Percentiles rank a stretch among this genome's conserved stretches.
Evolutionary conservation across 2,113 vertebrate genomes (phyloP).

Genomic region (Psittacus erithacus): DNA sequence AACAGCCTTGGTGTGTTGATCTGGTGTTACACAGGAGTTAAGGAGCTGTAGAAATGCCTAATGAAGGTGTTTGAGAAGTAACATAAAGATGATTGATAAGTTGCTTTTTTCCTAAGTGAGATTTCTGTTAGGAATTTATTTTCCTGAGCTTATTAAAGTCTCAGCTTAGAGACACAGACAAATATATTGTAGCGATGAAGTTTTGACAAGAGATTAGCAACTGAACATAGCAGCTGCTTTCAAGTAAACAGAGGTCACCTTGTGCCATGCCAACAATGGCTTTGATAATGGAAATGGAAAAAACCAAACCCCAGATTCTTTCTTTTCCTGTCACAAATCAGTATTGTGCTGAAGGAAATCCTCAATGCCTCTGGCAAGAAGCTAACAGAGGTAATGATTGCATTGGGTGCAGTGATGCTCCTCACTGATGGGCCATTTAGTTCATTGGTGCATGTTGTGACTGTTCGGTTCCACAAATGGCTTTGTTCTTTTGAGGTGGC

Average conservation of each 20-base stretch:
- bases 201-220: not conserved
- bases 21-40: not conserved
- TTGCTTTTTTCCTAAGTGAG: not conserved
- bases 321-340: not conserved
- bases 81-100: not conserved
- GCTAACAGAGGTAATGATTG: not conserved
- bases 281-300: not conserved
- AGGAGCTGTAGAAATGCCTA: not conserved
- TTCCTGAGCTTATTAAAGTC: not conserved
- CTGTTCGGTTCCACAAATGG: fast-evolving
- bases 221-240: not conserved
- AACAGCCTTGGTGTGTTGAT: not conserved
- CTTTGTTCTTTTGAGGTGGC: not conserved
- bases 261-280: not conserved
- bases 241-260: not conserved
- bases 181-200: not conserved
- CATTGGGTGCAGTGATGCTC: not conserved
- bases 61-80: not conserved
- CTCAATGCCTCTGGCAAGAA: not conserved
- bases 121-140: not conserved
- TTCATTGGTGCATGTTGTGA: not conserved
- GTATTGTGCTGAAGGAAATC: not conserved
- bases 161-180: not conserved
- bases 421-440: not conserved
- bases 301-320: not conserved